These are phyloP conservation scores for Drosophila yooni DNA, from an alignment of 2,888 invertebrate genomes.

Conservation along the genomic window DNA sequence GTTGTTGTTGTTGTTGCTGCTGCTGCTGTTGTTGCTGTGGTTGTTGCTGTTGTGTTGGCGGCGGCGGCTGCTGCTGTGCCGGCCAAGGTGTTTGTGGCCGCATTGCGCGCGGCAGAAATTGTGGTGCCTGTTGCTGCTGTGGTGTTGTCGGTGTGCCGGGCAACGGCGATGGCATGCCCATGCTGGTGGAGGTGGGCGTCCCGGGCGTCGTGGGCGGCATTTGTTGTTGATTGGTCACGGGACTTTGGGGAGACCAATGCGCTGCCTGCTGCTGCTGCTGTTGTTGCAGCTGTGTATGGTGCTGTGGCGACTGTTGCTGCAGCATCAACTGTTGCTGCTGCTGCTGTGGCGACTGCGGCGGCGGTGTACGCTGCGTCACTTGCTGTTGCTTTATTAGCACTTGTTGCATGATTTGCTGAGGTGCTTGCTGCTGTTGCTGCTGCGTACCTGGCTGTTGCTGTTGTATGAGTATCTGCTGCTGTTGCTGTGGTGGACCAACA, in stretches of 20 bases:
- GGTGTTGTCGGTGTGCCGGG: constrained; percentile 70
- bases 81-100: constrained; percentile 66
- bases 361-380: constrained; percentile 79
- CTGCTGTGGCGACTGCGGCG: constrained; percentile 78
- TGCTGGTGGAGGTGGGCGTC: constrained; percentile 70
- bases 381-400: constrained; percentile 84
- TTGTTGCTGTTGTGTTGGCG: constrained; percentile 46
- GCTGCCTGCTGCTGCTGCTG: constrained; percentile 83
- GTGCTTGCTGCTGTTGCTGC: constrained; percentile 85
- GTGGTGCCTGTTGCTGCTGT: constrained; percentile 57
- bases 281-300: constrained; percentile 76
- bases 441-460: constrained; percentile 71
- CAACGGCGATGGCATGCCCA: constrained; percentile 74
- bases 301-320: constrained; percentile 85
- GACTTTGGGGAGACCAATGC: constrained; percentile 85
- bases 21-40: constrained; percentile 69
- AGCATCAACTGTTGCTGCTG: constrained; percentile 86
- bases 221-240: constrained; percentile 63
- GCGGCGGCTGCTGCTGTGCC: constrained; percentile 63
- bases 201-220: constrained; percentile 63
- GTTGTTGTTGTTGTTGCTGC: constrained; percentile 67
- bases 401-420: constrained; percentile 84
- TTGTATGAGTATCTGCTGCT: constrained; percentile 74
- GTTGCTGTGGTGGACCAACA: constrained; percentile 85
- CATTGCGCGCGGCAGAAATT: constrained; percentile 54